Conservation (phyloP, 1,140 invertebrate genomes). For the Potamilus streckersoni region DNA sequence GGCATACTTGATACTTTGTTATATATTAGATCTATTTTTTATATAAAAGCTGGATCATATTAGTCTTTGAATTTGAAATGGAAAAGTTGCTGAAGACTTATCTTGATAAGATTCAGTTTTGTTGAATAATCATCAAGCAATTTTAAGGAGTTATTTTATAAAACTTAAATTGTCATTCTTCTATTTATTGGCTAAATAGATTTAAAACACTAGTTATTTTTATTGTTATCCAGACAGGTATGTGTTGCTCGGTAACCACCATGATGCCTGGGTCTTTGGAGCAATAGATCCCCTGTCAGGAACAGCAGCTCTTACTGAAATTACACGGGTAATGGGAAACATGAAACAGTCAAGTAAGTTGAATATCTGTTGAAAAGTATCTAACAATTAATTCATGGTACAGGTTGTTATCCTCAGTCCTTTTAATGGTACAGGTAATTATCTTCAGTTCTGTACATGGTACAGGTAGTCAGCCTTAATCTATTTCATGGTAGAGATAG, state of each 20-base stretch:
- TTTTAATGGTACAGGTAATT: too few relatives aligned
- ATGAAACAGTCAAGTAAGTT: constrained; percentile 50
- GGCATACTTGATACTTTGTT: too few relatives aligned
- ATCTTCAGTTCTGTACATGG: too few relatives aligned
- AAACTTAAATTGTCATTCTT: too few relatives aligned
- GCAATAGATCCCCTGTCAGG: constrained; percentile 71
- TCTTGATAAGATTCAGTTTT: neutral
- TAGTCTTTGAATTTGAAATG: neutral
- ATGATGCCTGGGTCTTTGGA: constrained; percentile 74
- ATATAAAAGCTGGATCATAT: neutral
- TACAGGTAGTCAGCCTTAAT: too few relatives aligned
- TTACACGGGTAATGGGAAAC: constrained; percentile 67
- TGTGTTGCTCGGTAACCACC: constrained; percentile 74
- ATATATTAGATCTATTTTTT: too few relatives aligned
- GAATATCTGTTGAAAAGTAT: too few relatives aligned
- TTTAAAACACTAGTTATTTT: neutral
- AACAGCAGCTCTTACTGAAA: constrained; percentile 71
- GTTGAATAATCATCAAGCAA: neutral
- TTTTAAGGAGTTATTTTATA: neutral
- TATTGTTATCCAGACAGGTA: constrained; percentile 67
- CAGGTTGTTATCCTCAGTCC: too few relatives aligned
- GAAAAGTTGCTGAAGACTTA: too few relatives aligned
- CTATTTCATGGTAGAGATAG: too few relatives aligned
- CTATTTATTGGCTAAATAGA: too few relatives aligned
- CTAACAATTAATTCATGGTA: too few relatives aligned